Conservation (phyloP, 1,140 invertebrate species). For the Drosophila bifasciata region DNA sequence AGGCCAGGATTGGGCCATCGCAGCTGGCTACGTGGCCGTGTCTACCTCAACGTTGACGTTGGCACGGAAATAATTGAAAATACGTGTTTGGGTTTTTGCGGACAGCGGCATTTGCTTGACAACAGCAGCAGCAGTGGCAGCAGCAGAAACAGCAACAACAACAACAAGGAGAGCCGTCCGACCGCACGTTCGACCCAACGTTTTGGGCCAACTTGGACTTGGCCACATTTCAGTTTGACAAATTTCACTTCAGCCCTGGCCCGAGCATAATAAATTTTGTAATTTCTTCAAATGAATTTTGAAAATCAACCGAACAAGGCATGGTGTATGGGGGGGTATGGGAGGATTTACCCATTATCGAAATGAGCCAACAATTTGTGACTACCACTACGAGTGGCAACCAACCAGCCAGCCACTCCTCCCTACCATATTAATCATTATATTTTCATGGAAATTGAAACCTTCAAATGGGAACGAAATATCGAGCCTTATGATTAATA, state of each 20-base stretch:
- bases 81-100: slow-evolving; percentile 81
- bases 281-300: slow-evolving; percentile 77
- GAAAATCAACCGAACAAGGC: slow-evolving; percentile 56
- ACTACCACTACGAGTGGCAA: slow-evolving; percentile 2
- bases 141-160: slow-evolving; percentile 27
- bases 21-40: slow-evolving; percentile 39
- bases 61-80: slow-evolving; percentile 82
- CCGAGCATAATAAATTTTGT: slow-evolving; percentile 72
- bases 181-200: too few relatives aligned
- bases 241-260: slow-evolving; percentile 66
- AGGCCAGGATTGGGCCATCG: neutral
- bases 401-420: neutral
- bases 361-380: slow-evolving; percentile 51
- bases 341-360: slow-evolving; percentile 32
- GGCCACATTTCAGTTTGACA: slow-evolving; percentile 60
- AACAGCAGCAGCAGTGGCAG: slow-evolving; percentile 43
- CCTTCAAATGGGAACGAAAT: slow-evolving; percentile 18
- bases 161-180: slow-evolving; percentile 18
- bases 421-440: neutral
- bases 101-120: slow-evolving; percentile 69
- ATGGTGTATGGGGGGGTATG: neutral
- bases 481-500: slow-evolving; percentile 3
- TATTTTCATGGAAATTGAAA: slow-evolving; percentile 41
- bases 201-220: slow-evolving; percentile 2
- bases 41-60: slow-evolving; percentile 71